phyloP scores from a whole-genome alignment of 2,797 vertebrate genomes.

The Gallinago solitaria region DNA sequence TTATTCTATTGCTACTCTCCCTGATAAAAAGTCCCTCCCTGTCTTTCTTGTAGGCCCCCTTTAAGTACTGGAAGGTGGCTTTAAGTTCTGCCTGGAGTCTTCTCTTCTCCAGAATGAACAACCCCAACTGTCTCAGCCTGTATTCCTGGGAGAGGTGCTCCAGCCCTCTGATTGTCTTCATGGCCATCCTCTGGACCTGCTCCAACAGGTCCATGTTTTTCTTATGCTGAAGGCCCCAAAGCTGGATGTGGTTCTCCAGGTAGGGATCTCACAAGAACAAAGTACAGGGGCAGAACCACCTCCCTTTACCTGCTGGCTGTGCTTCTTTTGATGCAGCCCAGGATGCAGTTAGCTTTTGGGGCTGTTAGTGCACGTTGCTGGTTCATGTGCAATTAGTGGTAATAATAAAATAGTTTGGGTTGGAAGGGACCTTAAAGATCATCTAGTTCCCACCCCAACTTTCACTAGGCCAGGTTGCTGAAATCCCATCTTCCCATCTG shows the following conservation, averaged over 20 bases:
- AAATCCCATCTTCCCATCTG: not conserved
- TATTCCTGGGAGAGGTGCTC: not conserved
- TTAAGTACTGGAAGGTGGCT: not conserved
- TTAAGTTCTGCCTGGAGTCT: not conserved
- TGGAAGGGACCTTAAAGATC: not conserved
- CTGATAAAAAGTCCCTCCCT: not conserved
- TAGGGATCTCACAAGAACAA: not conserved
- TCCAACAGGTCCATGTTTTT: not conserved
- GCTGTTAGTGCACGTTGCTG: not conserved
- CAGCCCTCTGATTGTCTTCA: not conserved
- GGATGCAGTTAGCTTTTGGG: not conserved
- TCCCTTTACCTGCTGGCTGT: not conserved
- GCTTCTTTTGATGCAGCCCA: not conserved
- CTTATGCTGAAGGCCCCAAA: not conserved
- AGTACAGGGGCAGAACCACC: not conserved
- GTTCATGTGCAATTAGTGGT: not conserved
- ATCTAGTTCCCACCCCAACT: not conserved
- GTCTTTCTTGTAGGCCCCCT: not conserved
- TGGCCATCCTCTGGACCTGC: not conserved
- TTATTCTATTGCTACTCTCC: not conserved
- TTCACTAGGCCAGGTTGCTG: not conserved
- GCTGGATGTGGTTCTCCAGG: not conserved
- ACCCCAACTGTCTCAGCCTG: not conserved
- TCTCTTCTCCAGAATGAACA: not conserved
- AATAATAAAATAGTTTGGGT: not conserved